Evolutionary conservation across 2,113 vertebrate genomes (phyloP).

Genomic region (Genyomyrus donnyi): DNA sequence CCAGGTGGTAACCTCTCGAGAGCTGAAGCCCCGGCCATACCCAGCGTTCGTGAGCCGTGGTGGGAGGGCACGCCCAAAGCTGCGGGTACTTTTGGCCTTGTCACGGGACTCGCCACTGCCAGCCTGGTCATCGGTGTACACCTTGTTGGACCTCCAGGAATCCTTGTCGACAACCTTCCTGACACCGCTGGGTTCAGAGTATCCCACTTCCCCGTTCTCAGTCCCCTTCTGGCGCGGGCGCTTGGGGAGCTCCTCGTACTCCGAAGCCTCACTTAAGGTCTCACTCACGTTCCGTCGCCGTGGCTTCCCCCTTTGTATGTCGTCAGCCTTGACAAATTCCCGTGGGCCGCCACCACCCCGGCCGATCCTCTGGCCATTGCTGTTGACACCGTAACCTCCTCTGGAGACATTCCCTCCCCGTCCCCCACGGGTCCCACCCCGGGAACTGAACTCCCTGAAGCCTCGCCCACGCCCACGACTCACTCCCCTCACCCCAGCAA

Average conservation of each 20-base stretch:
- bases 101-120: constrained; percentile 60
- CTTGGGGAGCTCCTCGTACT: constrained; percentile 92
- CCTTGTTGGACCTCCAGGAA: constrained; percentile 87
- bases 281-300: constrained; percentile 85
- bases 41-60: constrained; percentile 76
- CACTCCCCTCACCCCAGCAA: constrained; percentile 72
- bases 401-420: constrained; percentile 40
- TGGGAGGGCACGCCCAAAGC: constrained; percentile 78
- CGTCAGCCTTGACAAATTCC: constrained; percentile 73
- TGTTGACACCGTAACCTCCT: constrained; percentile 50
- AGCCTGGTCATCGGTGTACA: constrained; percentile 73
- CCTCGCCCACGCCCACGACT: constrained; percentile 75
- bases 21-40: constrained; percentile 68
- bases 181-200: constrained; percentile 57
- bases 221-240: constrained; percentile 77
- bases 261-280: constrained; percentile 89
- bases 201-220: constrained; percentile 66
- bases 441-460: constrained; percentile 81
- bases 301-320: constrained; percentile 76
- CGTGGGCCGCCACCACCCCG: constrained; percentile 66
- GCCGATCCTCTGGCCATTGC: constrained; percentile 51
- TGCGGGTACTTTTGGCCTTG: constrained; percentile 59
- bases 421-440: constrained; percentile 65
- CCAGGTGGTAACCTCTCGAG: constrained; percentile 77
- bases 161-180: constrained; percentile 76